Base-by-base conservation (phyloP, 2,888 invertebrate species). In the Sinopyrophorus schimmeli region DNA sequence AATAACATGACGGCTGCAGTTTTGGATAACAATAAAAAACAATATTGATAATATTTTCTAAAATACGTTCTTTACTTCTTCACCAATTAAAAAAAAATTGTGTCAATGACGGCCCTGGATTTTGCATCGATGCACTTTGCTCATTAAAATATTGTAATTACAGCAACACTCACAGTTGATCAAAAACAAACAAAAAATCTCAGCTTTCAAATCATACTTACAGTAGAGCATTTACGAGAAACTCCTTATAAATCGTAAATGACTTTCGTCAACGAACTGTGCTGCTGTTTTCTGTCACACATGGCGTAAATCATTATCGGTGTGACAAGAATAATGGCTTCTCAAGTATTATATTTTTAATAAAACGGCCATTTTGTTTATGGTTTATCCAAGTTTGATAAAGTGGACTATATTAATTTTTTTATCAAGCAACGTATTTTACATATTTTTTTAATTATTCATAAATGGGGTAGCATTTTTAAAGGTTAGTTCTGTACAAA, bases 91-190 rank as follows among this genome's bases (percentile, higher is more conserved):
- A 24, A 39, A 42, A 30, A 49, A 32, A 42, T 38, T 26, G 37
- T 39, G 32, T 20, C 21, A 24, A 44, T 47, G 41, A 43, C 47
- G 38, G 47, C 32, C 6, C 40, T 34, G 14, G 43, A 26, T 43
- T 52, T 47, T 41, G 70, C 71, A 65, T 66, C 68, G 62, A 61
- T 71, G 70, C 71, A 68, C 66, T 70, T 69, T 71, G 60, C 71
- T 71, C 70, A 66, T 72, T 72, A 71, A 72, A 72, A 71, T 68
- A 69, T 70, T 66, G 68, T 66, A 70, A 70, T 70, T 70, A 70
- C 59, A 55, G 61, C 58, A 47, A 61, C 63, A 57, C 55, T 54
- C 55, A 50, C 53, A 47, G 49, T 46, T 57, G 60, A 60, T 59
- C 57, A 58, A 59, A 57, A 59, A 55, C 57, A 58, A 59, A 56